Evolutionary conservation across 1,140 invertebrate genomes (phyloP), one percentile per base, ranked within the genome.

Genomic region (Drosophila bifasciata): DNA sequence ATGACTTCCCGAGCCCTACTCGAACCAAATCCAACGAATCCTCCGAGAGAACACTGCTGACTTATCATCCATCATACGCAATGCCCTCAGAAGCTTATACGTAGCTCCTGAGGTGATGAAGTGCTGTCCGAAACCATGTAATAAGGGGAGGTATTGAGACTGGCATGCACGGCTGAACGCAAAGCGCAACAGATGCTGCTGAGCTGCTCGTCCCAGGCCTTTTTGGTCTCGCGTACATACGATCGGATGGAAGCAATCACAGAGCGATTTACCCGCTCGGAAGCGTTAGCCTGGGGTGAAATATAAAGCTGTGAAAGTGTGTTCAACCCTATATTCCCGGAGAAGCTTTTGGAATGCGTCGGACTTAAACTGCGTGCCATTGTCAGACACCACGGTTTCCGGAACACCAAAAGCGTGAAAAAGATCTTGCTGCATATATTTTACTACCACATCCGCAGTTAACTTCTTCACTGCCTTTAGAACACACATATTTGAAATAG

Each of bases 131-230:
- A 57, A 0, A 25, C 25, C 21, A 50, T 43, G 16, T 48, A 48
- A 13, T 57, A 64, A 0, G 21, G 39, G 1, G 25, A 15, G 3
- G 7, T 36, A 32, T 25, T 11, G 1, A 40, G 17, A 32, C 21
- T 32, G 8, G 51, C 15, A 53, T 53, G 51, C 6, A 17, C 15
- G 5, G 21, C 7, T 1, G 46, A 36, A 5, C 63, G 17, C 23
- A 67, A 52, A 6, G 63, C 28, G 39, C 32, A 52, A 8, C 21
- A 39, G 13, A 52, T 52, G 1, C 41, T 52, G 9, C 46, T 56
- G 6, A 62, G 13, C 6, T 51, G n/a, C 25, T 51, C 45, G 16
- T 70, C 67, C 67, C 67, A 70, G 15, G 21, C 23, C 32, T 28
- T 41, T 7, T 70, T 59, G 15, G 57, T 46, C 9, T 19, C 11